Percentiles rank a stretch among this genome's conserved stretches.
Evolutionary conservation across 2,113 vertebrate species (phyloP).

Genomic region (Shinisaurus crocodilurus): DNA sequence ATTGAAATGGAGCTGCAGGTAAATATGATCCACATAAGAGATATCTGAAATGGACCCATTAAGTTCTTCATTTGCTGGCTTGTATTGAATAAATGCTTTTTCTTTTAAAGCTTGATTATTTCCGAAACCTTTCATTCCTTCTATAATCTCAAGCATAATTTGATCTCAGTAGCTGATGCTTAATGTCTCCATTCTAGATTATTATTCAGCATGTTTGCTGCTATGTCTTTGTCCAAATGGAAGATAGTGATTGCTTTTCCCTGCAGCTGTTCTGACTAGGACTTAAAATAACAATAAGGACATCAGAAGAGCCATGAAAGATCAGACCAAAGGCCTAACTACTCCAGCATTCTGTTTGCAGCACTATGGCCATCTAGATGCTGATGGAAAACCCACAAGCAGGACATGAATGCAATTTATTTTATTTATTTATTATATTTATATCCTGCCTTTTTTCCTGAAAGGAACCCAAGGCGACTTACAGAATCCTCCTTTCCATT

Average conservation of each 20-base stretch:
- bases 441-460: no score
- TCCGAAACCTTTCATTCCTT: conserved; percentile 1
- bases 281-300: conserved; percentile 68
- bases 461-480: no score
- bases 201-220: conserved; percentile 39
- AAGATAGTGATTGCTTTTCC: conserved; percentile 57
- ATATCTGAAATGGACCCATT: not conserved
- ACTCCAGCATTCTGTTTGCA: no score
- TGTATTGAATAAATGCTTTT: conserved; percentile 11
- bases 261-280: conserved; percentile 67
- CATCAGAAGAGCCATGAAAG: conserved; percentile 24
- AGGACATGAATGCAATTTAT: no score
- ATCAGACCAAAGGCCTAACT: no score
- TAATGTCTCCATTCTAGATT: conserved; percentile 45
- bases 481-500: no score
- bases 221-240: conserved; percentile 57
- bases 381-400: no score
- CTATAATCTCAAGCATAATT: conserved; percentile 46
- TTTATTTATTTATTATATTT: no score
- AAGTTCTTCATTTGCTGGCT: conserved; percentile 33
- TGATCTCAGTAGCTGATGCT: conserved; percentile 26
- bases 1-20: not conserved
- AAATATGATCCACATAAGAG: not conserved
- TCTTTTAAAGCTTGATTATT: conserved; percentile 27
- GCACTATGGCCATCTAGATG: no score